Conservation (phyloP, 2,797 vertebrate species). For the Gambelia wislizenii region DNA sequence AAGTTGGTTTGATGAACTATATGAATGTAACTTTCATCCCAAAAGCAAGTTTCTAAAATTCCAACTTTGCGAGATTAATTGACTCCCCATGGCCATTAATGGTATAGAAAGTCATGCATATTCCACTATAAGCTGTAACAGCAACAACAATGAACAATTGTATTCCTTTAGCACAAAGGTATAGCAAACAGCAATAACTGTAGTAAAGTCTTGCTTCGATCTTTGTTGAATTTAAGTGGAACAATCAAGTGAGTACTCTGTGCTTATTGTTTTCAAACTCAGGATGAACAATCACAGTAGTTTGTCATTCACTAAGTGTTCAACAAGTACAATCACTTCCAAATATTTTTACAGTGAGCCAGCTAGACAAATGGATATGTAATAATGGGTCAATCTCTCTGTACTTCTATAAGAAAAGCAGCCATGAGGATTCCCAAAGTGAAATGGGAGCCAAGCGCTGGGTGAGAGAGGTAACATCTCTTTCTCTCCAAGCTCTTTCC, state of each 20-base stretch:
- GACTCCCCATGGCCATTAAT: conserved; percentile 38
- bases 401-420: background rate
- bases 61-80: conserved; percentile 34
- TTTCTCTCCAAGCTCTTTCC: background rate
- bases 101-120: conserved; percentile 48
- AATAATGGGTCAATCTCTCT: too few relatives aligned
- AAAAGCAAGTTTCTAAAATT: conserved; percentile 38
- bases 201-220: conserved; percentile 29
- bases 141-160: background rate
- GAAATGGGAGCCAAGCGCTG: background rate
- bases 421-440: background rate
- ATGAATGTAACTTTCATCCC: conserved; percentile 16
- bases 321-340: background rate
- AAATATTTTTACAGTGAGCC: background rate
- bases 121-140: conserved; percentile 39
- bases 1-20: background rate
- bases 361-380: too few relatives aligned
- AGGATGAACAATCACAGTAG: too few relatives aligned
- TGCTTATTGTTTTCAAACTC: background rate
- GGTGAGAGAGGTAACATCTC: too few relatives aligned
- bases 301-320: background rate
- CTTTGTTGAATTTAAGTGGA: background rate
- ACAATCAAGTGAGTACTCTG: too few relatives aligned
- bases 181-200: too few relatives aligned
- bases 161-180: too few relatives aligned